These are phyloP conservation scores for Orthosia gracilis DNA, from an alignment of 2,888 invertebrate species.

Conservation along the genomic window DNA sequence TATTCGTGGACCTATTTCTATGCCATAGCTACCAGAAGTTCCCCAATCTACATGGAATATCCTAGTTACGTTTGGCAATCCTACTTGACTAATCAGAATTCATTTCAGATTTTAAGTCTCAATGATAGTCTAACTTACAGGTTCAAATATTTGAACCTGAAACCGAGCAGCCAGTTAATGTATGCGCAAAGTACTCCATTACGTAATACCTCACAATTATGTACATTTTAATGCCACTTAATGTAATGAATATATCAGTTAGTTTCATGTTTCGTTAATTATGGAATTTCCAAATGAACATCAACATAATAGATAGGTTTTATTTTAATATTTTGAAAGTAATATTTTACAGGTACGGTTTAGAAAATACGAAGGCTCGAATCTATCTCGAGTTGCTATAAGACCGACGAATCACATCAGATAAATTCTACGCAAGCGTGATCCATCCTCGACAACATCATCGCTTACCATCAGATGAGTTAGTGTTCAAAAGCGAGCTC, in stretches of 20 bases:
- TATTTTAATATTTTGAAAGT: constrained; percentile 11
- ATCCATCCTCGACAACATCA: no score
- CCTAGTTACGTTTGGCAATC: background rate
- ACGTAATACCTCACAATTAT: constrained; percentile 48
- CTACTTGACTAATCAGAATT: background rate
- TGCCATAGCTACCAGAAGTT: no score
- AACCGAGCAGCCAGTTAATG: constrained; percentile 17
- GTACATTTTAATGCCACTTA: constrained; percentile 50
- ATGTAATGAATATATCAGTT: constrained; percentile 48
- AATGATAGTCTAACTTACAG: constrained; percentile 1
- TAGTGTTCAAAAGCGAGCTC: background rate
- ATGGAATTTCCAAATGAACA: constrained; percentile 24
- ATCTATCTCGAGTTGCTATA: background rate
- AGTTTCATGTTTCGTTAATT: constrained; percentile 38
- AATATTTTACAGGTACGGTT: background rate
- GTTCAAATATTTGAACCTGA: constrained; percentile 13
- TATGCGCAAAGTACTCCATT: constrained; percentile 31
- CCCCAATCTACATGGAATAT: background rate
- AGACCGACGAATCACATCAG: no score
- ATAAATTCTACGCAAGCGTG: background rate
- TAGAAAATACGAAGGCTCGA: background rate
- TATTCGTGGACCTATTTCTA: no score
- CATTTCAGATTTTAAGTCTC: background rate
- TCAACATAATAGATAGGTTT: constrained; percentile 8
- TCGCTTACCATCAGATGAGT: background rate